Conservation (phyloP, 2,797 vertebrate species). For the Pyrocephalus nanus region DNA sequence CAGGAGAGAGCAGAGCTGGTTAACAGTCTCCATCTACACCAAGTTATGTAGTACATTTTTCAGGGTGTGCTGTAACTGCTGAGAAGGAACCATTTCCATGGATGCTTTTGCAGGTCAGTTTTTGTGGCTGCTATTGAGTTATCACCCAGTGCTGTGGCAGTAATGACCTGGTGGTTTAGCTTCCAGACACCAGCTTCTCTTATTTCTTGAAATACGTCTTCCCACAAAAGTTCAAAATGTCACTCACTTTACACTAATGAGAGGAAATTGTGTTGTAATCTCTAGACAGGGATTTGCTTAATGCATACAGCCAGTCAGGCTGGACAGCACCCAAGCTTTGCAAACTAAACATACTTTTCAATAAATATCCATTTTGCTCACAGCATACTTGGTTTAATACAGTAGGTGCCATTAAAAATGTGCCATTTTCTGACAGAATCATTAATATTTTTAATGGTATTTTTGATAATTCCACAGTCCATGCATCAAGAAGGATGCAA, state of each 20-base stretch:
- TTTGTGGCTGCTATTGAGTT: neutral
- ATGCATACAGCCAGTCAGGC: neutral
- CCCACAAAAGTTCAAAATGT: slow-evolving; percentile 36
- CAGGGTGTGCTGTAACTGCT: neutral
- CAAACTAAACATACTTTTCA: neutral
- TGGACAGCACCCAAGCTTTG: neutral
- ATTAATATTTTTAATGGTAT: neutral
- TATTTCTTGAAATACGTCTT: neutral
- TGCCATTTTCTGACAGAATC: neutral
- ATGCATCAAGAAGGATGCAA: neutral
- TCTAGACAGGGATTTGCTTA: neutral
- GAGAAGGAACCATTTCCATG: neutral
- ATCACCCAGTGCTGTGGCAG: neutral
- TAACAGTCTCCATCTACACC: neutral
- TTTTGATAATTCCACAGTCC: slow-evolving; percentile 16
- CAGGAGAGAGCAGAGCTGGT: neutral
- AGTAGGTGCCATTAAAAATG: neutral
- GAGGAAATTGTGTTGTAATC: slow-evolving; percentile 34
- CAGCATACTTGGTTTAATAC: neutral
- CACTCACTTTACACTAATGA: slow-evolving; percentile 39
- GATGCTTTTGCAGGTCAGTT: neutral
- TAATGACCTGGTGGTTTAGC: neutral
- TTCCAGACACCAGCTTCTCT: slow-evolving; percentile 37
- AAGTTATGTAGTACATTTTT: neutral
- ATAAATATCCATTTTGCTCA: neutral